Evolutionary conservation across 2,797 vertebrate species (phyloP).

Genomic region (Falco cherrug): DNA sequence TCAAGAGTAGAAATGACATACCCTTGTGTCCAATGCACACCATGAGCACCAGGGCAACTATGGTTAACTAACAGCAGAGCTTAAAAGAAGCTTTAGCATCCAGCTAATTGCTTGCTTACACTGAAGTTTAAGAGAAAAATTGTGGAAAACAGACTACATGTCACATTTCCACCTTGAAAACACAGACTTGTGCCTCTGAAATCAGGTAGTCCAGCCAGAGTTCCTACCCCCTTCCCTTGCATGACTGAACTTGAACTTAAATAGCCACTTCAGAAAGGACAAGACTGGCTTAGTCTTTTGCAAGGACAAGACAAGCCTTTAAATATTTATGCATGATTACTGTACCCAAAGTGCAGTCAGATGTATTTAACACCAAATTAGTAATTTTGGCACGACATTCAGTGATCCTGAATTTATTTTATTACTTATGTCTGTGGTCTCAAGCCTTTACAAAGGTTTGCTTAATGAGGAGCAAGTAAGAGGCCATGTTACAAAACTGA

Average conservation of each 20-base stretch:
- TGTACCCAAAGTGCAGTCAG: neutral
- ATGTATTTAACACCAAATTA: constrained; percentile 35
- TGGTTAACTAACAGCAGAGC: neutral
- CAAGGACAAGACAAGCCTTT: constrained; percentile 64
- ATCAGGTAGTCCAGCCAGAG: neutral
- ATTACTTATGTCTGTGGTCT: constrained; percentile 35
- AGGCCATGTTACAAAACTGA: constrained; percentile 24
- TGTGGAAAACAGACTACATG: neutral
- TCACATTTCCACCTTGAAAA: neutral
- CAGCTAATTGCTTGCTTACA: neutral
- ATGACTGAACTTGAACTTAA: neutral
- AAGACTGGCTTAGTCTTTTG: constrained; percentile 15
- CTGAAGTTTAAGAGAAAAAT: neutral
- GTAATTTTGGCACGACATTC: constrained; percentile 20
- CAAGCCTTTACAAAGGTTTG: constrained; percentile 72
- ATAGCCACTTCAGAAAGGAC: neutral
- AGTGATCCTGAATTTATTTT: constrained; percentile 12
- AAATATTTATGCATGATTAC: constrained; percentile 67
- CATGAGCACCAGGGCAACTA: neutral
- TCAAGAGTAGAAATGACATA: neutral
- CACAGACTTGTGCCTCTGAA: neutral
- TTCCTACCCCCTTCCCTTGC: neutral
- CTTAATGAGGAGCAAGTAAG: constrained; percentile 59
- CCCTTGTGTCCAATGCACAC: neutral
- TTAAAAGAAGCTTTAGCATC: neutral